Evolutionary conservation across 2,797 vertebrate species (phyloP).

Genomic region (Aplochiton taeniatus): DNA sequence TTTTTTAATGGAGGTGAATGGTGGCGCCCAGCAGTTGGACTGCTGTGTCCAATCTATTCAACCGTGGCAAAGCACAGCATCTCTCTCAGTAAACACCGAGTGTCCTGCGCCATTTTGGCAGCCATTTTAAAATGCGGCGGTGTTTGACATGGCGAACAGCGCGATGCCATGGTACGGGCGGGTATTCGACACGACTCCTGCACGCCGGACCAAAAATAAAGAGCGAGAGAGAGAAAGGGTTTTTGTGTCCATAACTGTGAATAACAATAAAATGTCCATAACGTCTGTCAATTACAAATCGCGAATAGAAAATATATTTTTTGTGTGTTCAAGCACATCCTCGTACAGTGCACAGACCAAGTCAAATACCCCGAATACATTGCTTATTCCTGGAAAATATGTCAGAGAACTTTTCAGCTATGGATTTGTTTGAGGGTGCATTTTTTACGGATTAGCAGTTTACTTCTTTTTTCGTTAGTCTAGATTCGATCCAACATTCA

Average conservation of each 20-base stretch:
- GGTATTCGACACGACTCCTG: slow-evolving; percentile 20
- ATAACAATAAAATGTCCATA: too few species aligned
- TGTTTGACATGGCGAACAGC: slow-evolving; percentile 26
- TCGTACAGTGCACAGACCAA: too few species aligned
- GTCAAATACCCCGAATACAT: too few species aligned
- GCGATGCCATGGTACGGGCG: slow-evolving; percentile 22
- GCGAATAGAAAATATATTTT: too few species aligned
- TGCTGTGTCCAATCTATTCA: slow-evolving; percentile 69
- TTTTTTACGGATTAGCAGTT: slow-evolving; percentile 23
- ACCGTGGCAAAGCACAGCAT: slow-evolving; percentile 57
- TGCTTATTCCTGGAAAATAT: too few species aligned
- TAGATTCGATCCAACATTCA: slow-evolving; percentile 53
- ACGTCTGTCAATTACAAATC: too few species aligned
- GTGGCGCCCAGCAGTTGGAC: slow-evolving; percentile 44
- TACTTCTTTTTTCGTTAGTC: slow-evolving; percentile 45
- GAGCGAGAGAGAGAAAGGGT: not conserved
- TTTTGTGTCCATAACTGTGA: too few species aligned
- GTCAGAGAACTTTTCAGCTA: slow-evolving; percentile 54
- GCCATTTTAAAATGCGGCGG: slow-evolving; percentile 62
- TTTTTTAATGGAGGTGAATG: slow-evolving; percentile 57
- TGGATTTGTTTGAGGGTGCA: slow-evolving; percentile 49
- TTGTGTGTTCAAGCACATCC: too few species aligned
- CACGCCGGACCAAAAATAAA: not conserved
- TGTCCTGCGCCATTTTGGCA: slow-evolving; percentile 59
- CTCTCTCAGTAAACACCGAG: slow-evolving; percentile 62